A percentile compares a stretch with the other conserved stretches of the same genome.
Evolutionary conservation across 2,888 invertebrate species (phyloP).

Genomic region (Ormyrus rosae): DNA sequence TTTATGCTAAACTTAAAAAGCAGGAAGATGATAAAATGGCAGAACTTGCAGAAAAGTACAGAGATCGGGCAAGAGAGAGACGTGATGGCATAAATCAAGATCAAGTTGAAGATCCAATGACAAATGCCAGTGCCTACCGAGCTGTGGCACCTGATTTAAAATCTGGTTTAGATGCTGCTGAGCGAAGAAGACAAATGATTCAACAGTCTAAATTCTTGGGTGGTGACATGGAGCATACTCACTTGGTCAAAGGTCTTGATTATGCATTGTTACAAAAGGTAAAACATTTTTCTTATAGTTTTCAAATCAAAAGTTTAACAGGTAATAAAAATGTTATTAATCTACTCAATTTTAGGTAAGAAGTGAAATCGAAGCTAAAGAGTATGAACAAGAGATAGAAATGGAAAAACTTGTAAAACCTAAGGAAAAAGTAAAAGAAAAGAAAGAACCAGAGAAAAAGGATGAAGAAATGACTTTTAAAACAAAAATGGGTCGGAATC

Average conservation of each 20-base stretch:
- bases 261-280: constrained; percentile 95
- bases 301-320: too few relatives aligned
- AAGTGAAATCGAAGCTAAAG: constrained; percentile 89
- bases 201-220: constrained; percentile 99
- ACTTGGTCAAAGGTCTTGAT: constrained; percentile 98
- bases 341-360: constrained; percentile 76
- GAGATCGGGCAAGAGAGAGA: constrained; percentile 93
- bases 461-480: constrained; percentile 90
- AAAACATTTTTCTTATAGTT: constrained; percentile 27
- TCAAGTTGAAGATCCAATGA: constrained; percentile 88
- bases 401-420: constrained; percentile 84
- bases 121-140: constrained; percentile 90
- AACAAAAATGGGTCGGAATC: constrained; percentile 87
- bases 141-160: constrained; percentile 98
- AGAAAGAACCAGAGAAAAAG: constrained; percentile 77
- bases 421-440: constrained; percentile 75
- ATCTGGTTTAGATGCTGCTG: constrained; percentile 95
- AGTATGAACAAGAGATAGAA: constrained; percentile 89
- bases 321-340: not conserved
- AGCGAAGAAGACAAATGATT: constrained; percentile 95
- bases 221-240: constrained; percentile 99
- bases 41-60: constrained; percentile 94
- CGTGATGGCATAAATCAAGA: constrained; percentile 91
- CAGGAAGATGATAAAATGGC: constrained; percentile 97
- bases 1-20: constrained; percentile 94